Conservation (phyloP, 2,113 vertebrate species). For the Drymodes brunneopygia region DNA sequence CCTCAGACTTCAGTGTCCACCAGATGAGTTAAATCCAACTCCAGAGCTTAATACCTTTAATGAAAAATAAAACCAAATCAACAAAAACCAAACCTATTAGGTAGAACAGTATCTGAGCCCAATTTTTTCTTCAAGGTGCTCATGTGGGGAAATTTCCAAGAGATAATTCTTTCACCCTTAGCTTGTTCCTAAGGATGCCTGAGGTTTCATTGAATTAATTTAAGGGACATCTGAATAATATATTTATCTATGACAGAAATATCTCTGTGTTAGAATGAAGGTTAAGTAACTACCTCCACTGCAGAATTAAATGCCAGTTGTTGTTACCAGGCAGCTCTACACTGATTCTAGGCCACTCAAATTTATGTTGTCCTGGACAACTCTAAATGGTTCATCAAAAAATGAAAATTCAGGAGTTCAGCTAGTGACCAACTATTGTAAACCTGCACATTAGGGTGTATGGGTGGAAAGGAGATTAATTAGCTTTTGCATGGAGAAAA, state of each 20-base stretch:
- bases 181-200: neutral
- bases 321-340: neutral
- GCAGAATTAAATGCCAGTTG: conserved; percentile 2
- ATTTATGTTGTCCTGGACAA: neutral
- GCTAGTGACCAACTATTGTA: neutral
- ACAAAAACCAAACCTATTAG: neutral
- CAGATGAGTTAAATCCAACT: neutral
- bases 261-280: neutral
- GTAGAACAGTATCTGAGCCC: neutral
- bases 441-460: neutral
- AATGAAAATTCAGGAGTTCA: neutral
- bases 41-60: neutral
- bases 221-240: neutral
- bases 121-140: neutral
- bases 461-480: neutral
- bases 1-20: neutral
- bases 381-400: neutral
- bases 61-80: neutral
- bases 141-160: neutral
- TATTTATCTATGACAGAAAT: neutral
- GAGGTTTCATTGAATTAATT: neutral
- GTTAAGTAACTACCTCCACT: neutral
- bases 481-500: neutral
- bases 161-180: neutral
- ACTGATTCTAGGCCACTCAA: neutral